Conservation (phyloP, 1,140 invertebrate genomes). For the Drosophila pseudoobscura region DNA sequence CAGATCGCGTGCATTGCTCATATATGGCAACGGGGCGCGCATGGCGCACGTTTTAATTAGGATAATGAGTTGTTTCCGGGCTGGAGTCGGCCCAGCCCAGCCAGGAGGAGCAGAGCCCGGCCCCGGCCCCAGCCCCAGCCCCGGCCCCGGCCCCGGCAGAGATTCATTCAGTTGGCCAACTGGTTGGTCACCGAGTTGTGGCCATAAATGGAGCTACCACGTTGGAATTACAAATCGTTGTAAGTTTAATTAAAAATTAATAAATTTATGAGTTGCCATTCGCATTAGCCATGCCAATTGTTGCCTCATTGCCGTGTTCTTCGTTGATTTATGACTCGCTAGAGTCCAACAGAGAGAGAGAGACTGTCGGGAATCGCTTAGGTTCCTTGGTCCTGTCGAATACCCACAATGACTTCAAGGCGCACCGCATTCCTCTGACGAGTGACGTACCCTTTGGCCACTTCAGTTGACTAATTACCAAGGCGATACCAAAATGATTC, state of each 20-base stretch:
- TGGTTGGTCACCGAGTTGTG: conserved; percentile 20
- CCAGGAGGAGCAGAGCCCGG: not conserved
- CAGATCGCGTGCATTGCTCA: conserved; percentile 80
- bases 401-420: conserved; percentile 44
- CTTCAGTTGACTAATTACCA: conserved; percentile 77
- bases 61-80: conserved; percentile 83
- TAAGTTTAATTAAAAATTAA: conserved; percentile 81
- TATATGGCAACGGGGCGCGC: conserved; percentile 76
- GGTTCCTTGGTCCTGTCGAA: conserved; percentile 8
- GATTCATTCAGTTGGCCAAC: conserved; percentile 45
- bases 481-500: conserved; percentile 14
- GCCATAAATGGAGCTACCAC: conserved; percentile 66
- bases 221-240: conserved; percentile 79
- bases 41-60: conserved; percentile 83
- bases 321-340: conserved; percentile 49
- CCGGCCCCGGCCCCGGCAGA: conserved; percentile 15
- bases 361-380: conserved; percentile 33
- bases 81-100: conserved; percentile 22
- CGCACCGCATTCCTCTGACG: conserved; percentile 47
- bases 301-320: conserved; percentile 13
- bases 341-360: conserved; percentile 19
- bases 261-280: conserved; percentile 80
- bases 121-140: too few species aligned
- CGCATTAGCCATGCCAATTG: conserved; percentile 80
- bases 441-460: conserved; percentile 66